Conservation (phyloP, 2,797 vertebrate genomes). For the Rallus crepitans region DNA sequence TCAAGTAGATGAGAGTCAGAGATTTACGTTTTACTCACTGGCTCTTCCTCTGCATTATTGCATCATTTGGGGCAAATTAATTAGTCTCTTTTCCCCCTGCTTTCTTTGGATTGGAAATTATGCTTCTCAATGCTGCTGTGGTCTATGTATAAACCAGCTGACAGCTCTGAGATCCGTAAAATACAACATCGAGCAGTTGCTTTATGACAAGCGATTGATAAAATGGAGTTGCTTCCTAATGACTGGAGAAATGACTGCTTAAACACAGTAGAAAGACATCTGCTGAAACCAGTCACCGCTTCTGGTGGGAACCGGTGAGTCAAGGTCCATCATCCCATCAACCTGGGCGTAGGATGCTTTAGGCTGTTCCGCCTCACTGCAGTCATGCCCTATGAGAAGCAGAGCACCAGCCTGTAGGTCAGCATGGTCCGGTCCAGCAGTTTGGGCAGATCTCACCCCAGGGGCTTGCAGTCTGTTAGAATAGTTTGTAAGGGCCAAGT, state of each 20-base stretch:
- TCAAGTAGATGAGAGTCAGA: neutral
- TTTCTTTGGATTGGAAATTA: neutral
- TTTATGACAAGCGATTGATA: neutral
- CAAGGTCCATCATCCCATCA: neutral
- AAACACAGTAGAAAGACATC: neutral
- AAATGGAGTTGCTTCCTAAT: neutral
- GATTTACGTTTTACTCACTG: neutral
- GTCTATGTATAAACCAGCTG: neutral
- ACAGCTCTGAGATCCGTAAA: neutral
- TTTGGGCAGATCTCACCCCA: neutral
- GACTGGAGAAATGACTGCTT: fast-evolving
- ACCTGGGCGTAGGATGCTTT: neutral
- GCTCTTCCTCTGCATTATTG: neutral
- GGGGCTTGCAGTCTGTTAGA: neutral
- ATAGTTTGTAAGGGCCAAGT: neutral
- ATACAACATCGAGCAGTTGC: neutral
- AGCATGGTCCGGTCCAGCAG: neutral
- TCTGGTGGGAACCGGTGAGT: neutral
- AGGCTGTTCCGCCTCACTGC: neutral
- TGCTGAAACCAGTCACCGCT: neutral
- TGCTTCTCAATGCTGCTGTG: neutral
- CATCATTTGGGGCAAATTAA: neutral
- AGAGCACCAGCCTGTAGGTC: neutral
- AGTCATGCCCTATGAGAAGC: neutral
- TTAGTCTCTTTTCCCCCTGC: neutral